Base-by-base conservation (phyloP, 2,797 vertebrate species). In the Rhynchonycteris naso region DNA sequence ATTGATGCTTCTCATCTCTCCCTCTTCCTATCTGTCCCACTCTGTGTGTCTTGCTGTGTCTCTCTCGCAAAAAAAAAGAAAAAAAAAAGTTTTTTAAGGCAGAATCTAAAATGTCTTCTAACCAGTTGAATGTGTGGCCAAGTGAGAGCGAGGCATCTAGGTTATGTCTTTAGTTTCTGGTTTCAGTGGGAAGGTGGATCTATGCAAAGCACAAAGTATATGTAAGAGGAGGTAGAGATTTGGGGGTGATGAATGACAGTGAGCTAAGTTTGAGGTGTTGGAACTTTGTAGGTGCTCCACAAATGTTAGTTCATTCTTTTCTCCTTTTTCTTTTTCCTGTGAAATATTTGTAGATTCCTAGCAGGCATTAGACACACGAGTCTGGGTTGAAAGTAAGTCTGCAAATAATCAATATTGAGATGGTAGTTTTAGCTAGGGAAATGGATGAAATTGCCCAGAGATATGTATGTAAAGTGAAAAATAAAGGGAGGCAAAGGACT, bases 381-480 rank as follows among this genome's bases (percentile, higher is more conserved):
- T 89, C 76, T 88, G 69, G 47, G 54, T 47, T 91, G 52, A 66
- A 78, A 78, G 69, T 56, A 58, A 65, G 47, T 56, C 43, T 93
- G 82, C 10, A 35, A 12, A n/a, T 79, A 82, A 58, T 69, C 14
- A 66, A 83, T 52, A 71, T 52, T 89, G 56, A 63, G 47, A 30
- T 63, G 52, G 52, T 80, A 72, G 24, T 35, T 93, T 84, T 19
- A 88, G 47, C 61, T 56, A 61, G 50, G 72, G 69, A 88, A 93
- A 68, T 91, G 63, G 13, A 81, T 87, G 75, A 54, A 86, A 87
- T 38, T 76, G 38, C 56, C 56, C 59, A 84, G 43, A 91, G 80
- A 69, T 68, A 63, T 26, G 26, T 28, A 43, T 56, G 5, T 30
- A 83, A 38, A 82, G 33, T 38, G 22, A 58, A 72, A 61, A 69